A percentile compares a stretch with the other conserved stretches of the same genome.
Evolutionary conservation across 2,797 vertebrate species (phyloP).

Genomic region (Pantherophis vulpinus): DNA sequence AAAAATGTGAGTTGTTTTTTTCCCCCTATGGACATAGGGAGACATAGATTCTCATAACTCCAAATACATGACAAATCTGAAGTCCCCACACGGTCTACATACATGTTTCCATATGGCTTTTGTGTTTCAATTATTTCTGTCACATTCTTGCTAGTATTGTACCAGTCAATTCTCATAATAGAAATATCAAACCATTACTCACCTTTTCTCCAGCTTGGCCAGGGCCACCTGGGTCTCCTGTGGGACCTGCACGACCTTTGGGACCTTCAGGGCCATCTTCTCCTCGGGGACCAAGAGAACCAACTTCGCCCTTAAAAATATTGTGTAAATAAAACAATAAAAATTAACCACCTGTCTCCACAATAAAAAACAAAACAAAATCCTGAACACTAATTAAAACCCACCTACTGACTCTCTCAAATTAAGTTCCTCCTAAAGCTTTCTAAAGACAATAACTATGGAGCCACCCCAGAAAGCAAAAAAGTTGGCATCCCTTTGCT

Average conservation of each 20-base stretch:
- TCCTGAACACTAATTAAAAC: not conserved
- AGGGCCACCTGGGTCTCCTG: conserved; percentile 86
- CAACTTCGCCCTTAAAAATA: conserved; percentile 75
- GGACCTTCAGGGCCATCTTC: conserved; percentile 98
- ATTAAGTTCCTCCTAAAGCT: not conserved
- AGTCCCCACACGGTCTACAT: not conserved
- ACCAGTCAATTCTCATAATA: not conserved
- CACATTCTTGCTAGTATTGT: not conserved
- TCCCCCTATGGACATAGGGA: not conserved
- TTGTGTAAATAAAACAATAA: conserved; percentile 19
- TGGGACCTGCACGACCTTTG: conserved; percentile 90
- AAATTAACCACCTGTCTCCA: not conserved
- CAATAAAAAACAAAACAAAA: not conserved
- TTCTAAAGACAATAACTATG: not conserved
- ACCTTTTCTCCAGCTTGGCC: conserved; percentile 97
- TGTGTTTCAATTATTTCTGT: not conserved
- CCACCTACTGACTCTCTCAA: not conserved
- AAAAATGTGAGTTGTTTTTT: not conserved
- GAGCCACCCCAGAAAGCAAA: not conserved
- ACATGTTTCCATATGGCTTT: not conserved
- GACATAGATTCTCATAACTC: not conserved
- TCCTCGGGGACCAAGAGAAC: conserved; percentile 83
- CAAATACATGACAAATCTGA: not conserved
- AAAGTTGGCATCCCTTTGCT: not conserved
- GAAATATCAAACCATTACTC: conserved; percentile 8